phyloP scores from a whole-genome alignment of 2,888 invertebrate genomes.

The Trisateles emortualis region DNA sequence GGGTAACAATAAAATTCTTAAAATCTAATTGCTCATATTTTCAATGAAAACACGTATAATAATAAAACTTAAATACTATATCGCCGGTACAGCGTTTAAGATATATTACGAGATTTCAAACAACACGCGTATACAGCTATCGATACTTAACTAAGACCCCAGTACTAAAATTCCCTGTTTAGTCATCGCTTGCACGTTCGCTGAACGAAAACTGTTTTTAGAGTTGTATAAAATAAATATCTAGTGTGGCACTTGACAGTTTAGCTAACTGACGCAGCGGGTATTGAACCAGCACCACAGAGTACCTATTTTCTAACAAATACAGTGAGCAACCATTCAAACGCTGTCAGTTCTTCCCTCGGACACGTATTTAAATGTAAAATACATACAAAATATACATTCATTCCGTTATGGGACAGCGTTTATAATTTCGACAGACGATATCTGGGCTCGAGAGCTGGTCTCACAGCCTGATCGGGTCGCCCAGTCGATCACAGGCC shows the following conservation, averaged over 20 bases:
- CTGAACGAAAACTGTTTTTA: conserved; percentile 57
- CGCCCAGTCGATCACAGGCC: conserved; percentile 21
- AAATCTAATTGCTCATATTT: conserved; percentile 80
- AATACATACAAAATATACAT: conserved; percentile 85
- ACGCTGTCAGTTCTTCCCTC: conserved; percentile 66
- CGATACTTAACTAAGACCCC: conserved; percentile 75
- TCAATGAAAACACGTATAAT: conserved; percentile 79
- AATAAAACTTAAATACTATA: conserved; percentile 75
- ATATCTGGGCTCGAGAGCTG: conserved; percentile 64
- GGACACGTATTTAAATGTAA: conserved; percentile 71
- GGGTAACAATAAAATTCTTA: conserved; percentile 82
- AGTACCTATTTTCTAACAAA: conserved; percentile 75
- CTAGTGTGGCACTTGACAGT: conserved; percentile 79
- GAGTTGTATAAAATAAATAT: conserved; percentile 73
- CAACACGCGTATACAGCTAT: conserved; percentile 79
- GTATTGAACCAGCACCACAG: conserved; percentile 75
- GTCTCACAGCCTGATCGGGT: conserved; percentile 36
- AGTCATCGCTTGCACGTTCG: conserved; percentile 52
- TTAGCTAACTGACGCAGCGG: conserved; percentile 55
- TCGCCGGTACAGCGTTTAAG: conserved; percentile 72
- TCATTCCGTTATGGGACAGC: conserved; percentile 69
- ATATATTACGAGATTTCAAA: conserved; percentile 87
- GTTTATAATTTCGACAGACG: conserved; percentile 54
- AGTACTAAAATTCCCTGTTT: conserved; percentile 75
- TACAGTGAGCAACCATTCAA: conserved; percentile 84